phyloP scores from a whole-genome alignment of 1,140 invertebrate genomes.

The Drosophila ogumai region DNA sequence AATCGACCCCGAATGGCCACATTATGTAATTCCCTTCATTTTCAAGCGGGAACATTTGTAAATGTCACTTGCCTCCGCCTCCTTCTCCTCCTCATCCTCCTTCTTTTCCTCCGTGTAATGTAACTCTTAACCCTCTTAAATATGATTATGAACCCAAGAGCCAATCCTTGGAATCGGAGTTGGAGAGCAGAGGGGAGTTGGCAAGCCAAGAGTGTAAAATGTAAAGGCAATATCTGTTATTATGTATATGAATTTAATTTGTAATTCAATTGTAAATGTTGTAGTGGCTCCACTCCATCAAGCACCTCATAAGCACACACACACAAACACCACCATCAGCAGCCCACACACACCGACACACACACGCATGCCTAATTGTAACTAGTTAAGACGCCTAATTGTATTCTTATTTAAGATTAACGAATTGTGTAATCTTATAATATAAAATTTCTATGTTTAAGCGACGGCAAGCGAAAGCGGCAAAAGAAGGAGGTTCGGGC shows the following conservation, averaged over 20 bases:
- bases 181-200: background rate
- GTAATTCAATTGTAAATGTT: constrained; percentile 52
- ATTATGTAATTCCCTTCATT: constrained; percentile 13
- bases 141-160: background rate
- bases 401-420: constrained; percentile 47
- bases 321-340: background rate
- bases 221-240: constrained; percentile 53
- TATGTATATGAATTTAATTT: constrained; percentile 51
- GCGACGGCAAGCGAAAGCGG: constrained; percentile 1
- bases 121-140: background rate
- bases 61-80: background rate
- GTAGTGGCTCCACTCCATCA: constrained; percentile 17
- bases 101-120: background rate
- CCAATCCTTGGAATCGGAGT: constrained; percentile 2
- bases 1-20: background rate
- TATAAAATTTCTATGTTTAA: constrained; percentile 29
- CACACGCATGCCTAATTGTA: constrained; percentile 30
- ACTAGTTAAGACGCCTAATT: constrained; percentile 52
- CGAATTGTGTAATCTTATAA: constrained; percentile 46
- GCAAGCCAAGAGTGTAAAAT: constrained; percentile 23
- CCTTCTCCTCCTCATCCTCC: too few species aligned
- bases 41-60: constrained; percentile 20
- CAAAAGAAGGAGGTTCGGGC: constrained; percentile 15
- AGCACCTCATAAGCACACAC: background rate
- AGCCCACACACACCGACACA: background rate